These are phyloP conservation scores for Eupithecia abbreviata DNA, from an alignment of 2,888 invertebrate species.

Conservation along the genomic window DNA sequence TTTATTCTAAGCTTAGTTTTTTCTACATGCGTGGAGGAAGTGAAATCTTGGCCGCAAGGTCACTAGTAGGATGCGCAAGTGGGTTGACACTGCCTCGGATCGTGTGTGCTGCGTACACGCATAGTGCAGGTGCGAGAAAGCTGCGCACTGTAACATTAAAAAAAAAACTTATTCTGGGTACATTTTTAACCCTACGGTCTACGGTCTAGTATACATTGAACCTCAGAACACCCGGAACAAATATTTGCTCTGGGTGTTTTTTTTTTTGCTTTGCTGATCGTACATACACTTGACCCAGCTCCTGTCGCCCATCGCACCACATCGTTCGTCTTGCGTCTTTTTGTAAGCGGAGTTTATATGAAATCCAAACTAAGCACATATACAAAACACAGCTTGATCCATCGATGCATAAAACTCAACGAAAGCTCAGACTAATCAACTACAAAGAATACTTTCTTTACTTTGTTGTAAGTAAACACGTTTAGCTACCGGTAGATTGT, in stretches of 20 bases:
- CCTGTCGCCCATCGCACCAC: no score
- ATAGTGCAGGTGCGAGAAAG: conserved; percentile 11
- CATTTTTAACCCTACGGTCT: no score
- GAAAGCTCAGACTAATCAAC: neutral
- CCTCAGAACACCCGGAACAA: no score
- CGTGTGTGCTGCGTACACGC: conserved; percentile 36
- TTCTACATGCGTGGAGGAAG: conserved; percentile 67
- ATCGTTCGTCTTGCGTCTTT: no score
- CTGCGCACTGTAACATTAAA: neutral
- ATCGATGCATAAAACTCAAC: neutral
- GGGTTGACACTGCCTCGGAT: conserved; percentile 61
- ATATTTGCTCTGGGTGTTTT: no score
- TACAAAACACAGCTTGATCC: neutral
- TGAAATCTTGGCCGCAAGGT: conserved; percentile 81
- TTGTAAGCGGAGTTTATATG: no score
- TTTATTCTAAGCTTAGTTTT: conserved; percentile 45
- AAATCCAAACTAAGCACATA: no score
- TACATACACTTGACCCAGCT: no score
- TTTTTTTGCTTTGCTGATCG: no score
- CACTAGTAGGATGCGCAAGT: conserved; percentile 80
- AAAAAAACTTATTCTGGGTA: no score
- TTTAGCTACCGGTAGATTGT: no score
- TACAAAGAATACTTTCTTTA: neutral
- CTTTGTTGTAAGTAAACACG: neutral
- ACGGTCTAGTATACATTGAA: no score